These are phyloP conservation scores for Apodemia zela DNA, from an alignment of 2,888 invertebrate species.

Conservation along the genomic window DNA sequence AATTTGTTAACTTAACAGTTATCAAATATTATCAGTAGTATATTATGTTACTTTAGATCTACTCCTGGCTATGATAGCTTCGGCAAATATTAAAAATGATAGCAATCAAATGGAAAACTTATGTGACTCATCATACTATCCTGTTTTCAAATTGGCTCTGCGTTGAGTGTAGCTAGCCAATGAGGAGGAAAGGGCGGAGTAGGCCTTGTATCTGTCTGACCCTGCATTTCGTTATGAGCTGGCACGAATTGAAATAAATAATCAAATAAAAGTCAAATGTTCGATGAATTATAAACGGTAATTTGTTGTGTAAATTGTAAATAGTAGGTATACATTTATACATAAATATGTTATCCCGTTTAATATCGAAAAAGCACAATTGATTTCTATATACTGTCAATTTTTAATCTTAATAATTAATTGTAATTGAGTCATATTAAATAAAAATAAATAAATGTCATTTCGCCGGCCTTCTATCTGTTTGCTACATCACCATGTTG, in stretches of 20 bases:
- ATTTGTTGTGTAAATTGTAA: neutral
- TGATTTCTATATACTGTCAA: too few species aligned
- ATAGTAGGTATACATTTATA: too few species aligned
- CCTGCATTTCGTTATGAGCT: conserved; percentile 7
- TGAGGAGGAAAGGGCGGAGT: conserved; percentile 9
- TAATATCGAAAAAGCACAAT: too few species aligned
- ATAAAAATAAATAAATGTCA: too few species aligned
- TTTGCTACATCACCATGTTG: too few species aligned
- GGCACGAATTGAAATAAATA: neutral
- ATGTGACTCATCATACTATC: neutral
- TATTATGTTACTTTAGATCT: neutral
- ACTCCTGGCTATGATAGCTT: neutral
- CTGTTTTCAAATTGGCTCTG: conserved; percentile 12
- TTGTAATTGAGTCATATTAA: too few species aligned
- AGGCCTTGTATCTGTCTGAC: conserved; percentile 10
- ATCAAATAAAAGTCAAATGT: neutral
- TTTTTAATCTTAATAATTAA: too few species aligned
- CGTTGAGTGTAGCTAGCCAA: conserved; percentile 3
- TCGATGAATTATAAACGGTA: neutral
- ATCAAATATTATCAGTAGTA: neutral
- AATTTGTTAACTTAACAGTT: too few species aligned
- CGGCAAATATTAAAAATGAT: neutral
- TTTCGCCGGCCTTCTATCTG: too few species aligned
- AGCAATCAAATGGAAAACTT: neutral
- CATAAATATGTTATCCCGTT: too few species aligned